Base-by-base conservation (phyloP, 37 sponge, comb jelly and placozoan genomes). In the Agelas oroides region DNA sequence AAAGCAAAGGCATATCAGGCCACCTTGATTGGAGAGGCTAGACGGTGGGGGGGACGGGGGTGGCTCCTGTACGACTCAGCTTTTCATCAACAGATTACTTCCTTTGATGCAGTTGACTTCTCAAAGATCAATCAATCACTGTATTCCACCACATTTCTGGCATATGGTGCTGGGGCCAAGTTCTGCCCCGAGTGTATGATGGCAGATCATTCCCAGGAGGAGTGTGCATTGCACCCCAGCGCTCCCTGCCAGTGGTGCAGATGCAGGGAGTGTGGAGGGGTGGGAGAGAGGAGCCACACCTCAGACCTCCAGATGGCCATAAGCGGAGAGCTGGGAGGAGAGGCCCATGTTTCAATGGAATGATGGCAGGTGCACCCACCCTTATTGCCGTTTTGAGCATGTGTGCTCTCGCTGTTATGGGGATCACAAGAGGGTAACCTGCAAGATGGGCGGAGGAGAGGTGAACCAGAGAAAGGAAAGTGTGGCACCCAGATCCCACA, bases 91-190 rank as follows among this genome's bases (percentile, higher is more conserved):
- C 70, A 70, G 34, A 70, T 70, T 5, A 37, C 70, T 5, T 70
- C 70, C 21, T 37, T 70, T 70, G 70, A 70, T 8, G 38, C 2
- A 14, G 46, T 36, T 5, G 34, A 70, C 34, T 70, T 70, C 34
- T 70, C 70, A 23, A 70, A 70, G 70, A 70, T 70, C 13, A 70
- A 70, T 13, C 70, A 70, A 13, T 70, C 70, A 14, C 70, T 70
- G 12, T 14, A 70, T 36, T 70, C 34, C 21, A 70, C 34, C 30
- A 70, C 70, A 17, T 65, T 65, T 65, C 68, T 65, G 20, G 68
- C 68, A 70, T 46, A 46, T 46, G 21, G 27, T 1, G 35, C 6
- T 30, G 70, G 70, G 23, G 38, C 30, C 5, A 32, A 70, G 35
- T 70, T 70, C 12, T 70, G 70, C 38, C 35, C 70, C 5, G 27